Conservation (phyloP, 2,797 vertebrate species). For the Leptoclinus maculatus region DNA sequence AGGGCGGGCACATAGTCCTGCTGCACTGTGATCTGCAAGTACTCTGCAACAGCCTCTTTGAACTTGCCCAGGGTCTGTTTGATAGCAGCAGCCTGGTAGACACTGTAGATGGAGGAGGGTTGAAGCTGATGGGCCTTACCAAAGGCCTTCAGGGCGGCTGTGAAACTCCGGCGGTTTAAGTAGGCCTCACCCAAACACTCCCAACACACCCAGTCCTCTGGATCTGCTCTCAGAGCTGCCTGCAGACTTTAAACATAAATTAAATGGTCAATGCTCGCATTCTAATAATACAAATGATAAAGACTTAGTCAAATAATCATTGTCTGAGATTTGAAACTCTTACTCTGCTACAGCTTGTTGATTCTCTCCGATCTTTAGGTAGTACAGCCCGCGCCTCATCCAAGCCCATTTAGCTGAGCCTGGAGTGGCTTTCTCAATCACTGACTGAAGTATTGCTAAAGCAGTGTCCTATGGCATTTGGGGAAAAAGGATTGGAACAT, state of each 20-base stretch:
- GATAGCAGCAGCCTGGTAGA: constrained; percentile 93
- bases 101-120: constrained; percentile 91
- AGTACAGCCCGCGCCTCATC: constrained; percentile 94
- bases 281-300: neutral
- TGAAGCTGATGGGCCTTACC: constrained; percentile 92
- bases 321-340: constrained; percentile 52
- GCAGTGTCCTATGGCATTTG: constrained; percentile 86
- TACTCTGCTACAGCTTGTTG: constrained; percentile 94
- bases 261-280: neutral
- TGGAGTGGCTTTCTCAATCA: constrained; percentile 89
- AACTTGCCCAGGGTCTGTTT: constrained; percentile 95
- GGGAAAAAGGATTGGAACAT: neutral
- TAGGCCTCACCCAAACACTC: constrained; percentile 97
- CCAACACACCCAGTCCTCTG: constrained; percentile 95
- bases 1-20: constrained; percentile 96
- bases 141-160: constrained; percentile 94
- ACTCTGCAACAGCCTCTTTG: constrained; percentile 89
- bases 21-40: constrained; percentile 87
- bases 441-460: constrained; percentile 88
- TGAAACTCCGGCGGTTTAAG: constrained; percentile 92
- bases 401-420: constrained; percentile 98
- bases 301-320: neutral
- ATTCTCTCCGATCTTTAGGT: constrained; percentile 90
- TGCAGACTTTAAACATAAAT: constrained; percentile 83
- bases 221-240: constrained; percentile 95